Evolutionary conservation across 1,140 invertebrate species (phyloP).

Genomic region (Diorhabda sublineata): DNA sequence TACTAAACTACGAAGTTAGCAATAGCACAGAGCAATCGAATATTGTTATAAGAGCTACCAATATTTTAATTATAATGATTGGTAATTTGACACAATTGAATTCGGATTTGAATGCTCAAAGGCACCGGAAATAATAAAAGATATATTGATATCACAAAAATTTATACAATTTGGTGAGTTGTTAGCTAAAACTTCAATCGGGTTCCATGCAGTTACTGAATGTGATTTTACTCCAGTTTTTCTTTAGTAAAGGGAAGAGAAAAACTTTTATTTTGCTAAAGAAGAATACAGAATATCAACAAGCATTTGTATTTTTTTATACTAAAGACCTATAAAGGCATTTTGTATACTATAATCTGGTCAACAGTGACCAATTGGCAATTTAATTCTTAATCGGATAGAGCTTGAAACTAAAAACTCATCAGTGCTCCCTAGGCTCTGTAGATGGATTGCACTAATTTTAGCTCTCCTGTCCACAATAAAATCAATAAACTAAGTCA

Average conservation of each 20-base stretch:
- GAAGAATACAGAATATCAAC: conserved; percentile 13
- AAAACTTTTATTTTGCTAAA: conserved; percentile 8
- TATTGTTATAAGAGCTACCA: conserved; percentile 26
- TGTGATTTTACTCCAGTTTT: conserved; percentile 29
- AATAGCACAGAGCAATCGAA: conserved; percentile 19
- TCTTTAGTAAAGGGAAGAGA: conserved; percentile 17
- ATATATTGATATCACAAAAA: too few species aligned
- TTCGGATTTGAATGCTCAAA: too few species aligned
- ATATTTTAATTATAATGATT: conserved; percentile 33
- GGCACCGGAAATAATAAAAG: too few species aligned
- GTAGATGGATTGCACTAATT: too few species aligned
- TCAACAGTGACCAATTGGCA: too few species aligned
- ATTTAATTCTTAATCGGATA: too few species aligned
- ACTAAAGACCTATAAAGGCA: too few species aligned
- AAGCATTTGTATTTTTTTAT: conserved; percentile 12
- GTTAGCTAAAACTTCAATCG: conserved; percentile 16
- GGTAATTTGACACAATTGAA: conserved; percentile 7
- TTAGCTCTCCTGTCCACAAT: too few species aligned
- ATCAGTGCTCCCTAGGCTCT: too few species aligned
- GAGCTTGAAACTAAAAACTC: too few species aligned
- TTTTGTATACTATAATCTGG: too few species aligned
- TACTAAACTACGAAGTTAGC: conserved; percentile 25
- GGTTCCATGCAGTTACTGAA: conserved; percentile 20
- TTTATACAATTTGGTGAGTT: background rate
- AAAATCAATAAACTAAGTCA: too few species aligned